Percentiles rank a stretch among this genome's conserved stretches.
Conservation (phyloP, 2,113 vertebrate genomes). For the Toxotes chatareus region DNA sequence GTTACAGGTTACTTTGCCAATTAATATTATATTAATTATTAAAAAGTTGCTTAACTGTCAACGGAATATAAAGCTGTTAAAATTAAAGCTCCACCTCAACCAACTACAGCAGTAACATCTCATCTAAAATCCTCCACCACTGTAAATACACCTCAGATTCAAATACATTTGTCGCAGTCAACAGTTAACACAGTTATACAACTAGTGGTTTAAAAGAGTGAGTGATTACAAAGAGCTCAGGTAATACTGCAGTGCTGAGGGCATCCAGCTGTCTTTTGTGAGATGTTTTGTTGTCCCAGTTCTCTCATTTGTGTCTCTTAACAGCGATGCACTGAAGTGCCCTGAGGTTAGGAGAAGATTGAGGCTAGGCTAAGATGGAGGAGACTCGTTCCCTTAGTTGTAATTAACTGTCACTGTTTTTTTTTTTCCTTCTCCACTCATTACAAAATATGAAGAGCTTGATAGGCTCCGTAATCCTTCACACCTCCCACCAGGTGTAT, state of each 20-base stretch:
- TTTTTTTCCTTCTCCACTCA: background rate
- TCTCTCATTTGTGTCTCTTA: constrained; percentile 69
- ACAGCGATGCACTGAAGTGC: constrained; percentile 49
- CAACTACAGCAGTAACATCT: too few relatives aligned
- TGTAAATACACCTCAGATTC: constrained; percentile 21
- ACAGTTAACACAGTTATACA: constrained; percentile 20
- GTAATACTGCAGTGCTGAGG: constrained; percentile 47
- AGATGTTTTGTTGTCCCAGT: constrained; percentile 60
- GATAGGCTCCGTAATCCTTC: constrained; percentile 18
- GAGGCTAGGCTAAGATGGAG: constrained; percentile 50
- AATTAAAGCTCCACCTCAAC: background rate
- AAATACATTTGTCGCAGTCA: background rate
- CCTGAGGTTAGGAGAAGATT: constrained; percentile 49
- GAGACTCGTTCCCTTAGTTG: constrained; percentile 63
- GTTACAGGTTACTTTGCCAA: too few relatives aligned
- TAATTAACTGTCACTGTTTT: constrained; percentile 72
- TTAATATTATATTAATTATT: too few relatives aligned
- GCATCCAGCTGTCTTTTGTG: constrained; percentile 57
- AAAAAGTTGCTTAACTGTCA: too few relatives aligned
- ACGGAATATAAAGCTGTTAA: background rate
- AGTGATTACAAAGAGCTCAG: constrained; percentile 47
- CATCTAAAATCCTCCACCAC: background rate
- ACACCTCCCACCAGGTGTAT: constrained; percentile 25
- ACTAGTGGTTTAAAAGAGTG: constrained; percentile 36
- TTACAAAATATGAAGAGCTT: constrained; percentile 31